A percentile compares a stretch with the other conserved stretches of the same genome.
Conservation (phyloP, 2,797 vertebrate species). For the Anguilla anguilla region DNA sequence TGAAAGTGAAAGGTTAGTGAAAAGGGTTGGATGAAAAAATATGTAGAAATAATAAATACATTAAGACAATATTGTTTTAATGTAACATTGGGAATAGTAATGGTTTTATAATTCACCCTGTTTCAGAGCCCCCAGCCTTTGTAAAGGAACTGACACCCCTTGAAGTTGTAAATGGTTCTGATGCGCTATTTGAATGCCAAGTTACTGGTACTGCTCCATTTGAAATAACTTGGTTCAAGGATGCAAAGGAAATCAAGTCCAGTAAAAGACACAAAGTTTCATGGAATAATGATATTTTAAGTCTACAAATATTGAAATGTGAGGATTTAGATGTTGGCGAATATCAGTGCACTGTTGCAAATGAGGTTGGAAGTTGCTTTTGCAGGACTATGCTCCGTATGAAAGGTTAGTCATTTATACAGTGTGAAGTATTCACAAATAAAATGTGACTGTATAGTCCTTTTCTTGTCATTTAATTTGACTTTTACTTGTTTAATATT, state of each 20-base stretch:
- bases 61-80: slow-evolving; percentile 10
- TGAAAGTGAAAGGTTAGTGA: slow-evolving; percentile 96
- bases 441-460: slow-evolving; percentile 33
- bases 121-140: slow-evolving; percentile 88
- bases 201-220: slow-evolving; percentile 86
- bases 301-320: slow-evolving; percentile 85
- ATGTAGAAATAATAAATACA: not conserved
- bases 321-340: slow-evolving; percentile 85
- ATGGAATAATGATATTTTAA: slow-evolving; percentile 73
- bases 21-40: not conserved
- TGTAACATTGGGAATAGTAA: not conserved
- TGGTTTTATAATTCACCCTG: slow-evolving; percentile 37
- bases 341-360: slow-evolving; percentile 89
- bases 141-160: slow-evolving; percentile 76
- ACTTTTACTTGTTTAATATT: slow-evolving; percentile 52
- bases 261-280: slow-evolving; percentile 87
- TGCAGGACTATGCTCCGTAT: slow-evolving; percentile 81
- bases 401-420: slow-evolving; percentile 85
- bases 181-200: slow-evolving; percentile 81
- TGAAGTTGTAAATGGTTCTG: slow-evolving; percentile 84
- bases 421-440: not conserved
- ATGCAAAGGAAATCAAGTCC: slow-evolving; percentile 87
- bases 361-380: slow-evolving; percentile 90
- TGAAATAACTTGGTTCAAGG: slow-evolving; percentile 91
- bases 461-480: slow-evolving; percentile 21